Conservation (phyloP, 2,113 vertebrate genomes). For the Lepus americanus region DNA sequence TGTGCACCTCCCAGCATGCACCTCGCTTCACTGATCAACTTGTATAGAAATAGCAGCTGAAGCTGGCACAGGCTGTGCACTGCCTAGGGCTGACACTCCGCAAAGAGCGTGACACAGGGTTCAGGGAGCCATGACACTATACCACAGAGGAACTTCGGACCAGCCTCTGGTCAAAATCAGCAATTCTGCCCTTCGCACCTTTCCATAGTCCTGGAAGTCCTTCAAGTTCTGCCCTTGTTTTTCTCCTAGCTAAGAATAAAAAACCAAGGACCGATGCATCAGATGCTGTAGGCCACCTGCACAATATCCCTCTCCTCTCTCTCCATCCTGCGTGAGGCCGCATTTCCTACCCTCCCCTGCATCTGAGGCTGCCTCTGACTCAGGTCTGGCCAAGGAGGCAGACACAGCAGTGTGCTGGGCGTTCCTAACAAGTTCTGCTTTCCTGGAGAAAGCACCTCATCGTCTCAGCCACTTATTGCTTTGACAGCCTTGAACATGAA, state of each 20-base stretch:
- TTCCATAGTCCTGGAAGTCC: background rate
- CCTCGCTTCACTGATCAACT: background rate
- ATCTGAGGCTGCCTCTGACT: background rate
- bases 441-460: background rate
- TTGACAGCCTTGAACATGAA: background rate
- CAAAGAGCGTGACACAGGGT: background rate
- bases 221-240: accelerated
- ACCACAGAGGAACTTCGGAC: background rate
- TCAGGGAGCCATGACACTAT: background rate
- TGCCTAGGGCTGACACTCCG: background rate
- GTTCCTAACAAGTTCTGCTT: background rate
- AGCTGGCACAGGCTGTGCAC: too few species aligned
- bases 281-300: background rate
- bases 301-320: background rate
- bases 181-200: background rate
- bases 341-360: background rate
- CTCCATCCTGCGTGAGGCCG: background rate
- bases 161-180: background rate
- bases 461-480: background rate
- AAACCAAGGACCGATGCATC: background rate
- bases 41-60: background rate
- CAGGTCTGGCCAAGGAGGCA: background rate
- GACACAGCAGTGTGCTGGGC: background rate
- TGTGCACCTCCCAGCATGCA: background rate
- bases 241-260: background rate